Conservation (phyloP, 2,113 vertebrate species). For the Benitochromis conjunctus region DNA sequence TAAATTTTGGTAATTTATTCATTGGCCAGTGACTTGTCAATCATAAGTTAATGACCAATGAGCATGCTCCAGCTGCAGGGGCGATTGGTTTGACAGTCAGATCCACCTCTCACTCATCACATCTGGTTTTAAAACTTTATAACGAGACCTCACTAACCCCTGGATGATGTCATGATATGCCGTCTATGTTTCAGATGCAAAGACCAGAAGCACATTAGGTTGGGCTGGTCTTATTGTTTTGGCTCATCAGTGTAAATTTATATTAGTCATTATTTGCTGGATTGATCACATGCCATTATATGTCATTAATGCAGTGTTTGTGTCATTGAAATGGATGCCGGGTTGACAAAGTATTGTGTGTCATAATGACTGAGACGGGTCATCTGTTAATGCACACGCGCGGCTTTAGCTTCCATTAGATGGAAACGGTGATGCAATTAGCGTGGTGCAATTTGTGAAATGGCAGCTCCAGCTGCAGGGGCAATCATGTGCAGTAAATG, state of each 20-base stretch:
- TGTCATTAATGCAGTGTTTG: not conserved
- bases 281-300: not conserved
- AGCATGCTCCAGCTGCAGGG: not conserved
- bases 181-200: not conserved
- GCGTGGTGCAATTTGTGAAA: not conserved
- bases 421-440: constrained; percentile 1
- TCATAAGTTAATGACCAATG: not conserved
- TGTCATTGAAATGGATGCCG: not conserved
- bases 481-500: not conserved
- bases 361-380: not conserved
- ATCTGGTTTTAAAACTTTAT: not conserved
- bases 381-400: not conserved
- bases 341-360: not conserved
- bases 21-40: accelerated
- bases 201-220: not conserved
- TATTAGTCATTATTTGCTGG: not conserved
- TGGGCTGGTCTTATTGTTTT: not conserved
- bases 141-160: not conserved
- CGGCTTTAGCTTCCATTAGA: constrained; percentile 1
- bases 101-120: not conserved
- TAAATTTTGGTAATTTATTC: not conserved
- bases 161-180: not conserved
- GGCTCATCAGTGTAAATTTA: not conserved
- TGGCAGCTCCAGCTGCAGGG: not conserved
- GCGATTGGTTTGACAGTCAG: accelerated